Conservation (phyloP, 2,888 invertebrate genomes). For the Apodemia duryi region DNA sequence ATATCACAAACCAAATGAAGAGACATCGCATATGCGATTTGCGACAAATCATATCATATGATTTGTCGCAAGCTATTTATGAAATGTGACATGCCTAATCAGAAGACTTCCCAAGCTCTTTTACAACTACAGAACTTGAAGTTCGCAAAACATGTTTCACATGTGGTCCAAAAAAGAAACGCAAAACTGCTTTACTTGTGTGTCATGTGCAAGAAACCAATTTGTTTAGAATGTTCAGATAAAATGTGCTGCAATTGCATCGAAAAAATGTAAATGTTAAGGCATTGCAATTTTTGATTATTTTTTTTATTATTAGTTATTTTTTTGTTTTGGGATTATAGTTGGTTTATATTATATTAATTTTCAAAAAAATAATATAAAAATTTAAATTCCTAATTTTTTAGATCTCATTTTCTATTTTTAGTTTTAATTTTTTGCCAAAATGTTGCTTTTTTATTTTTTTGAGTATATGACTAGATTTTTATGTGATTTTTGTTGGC, state of each 20-base stretch:
- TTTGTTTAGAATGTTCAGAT: conserved; percentile 20
- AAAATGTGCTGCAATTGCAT: conserved; percentile 20
- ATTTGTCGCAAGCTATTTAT: too few species aligned
- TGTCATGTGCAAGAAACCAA: conserved; percentile 16
- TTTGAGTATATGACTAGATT: background rate
- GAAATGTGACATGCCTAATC: too few species aligned
- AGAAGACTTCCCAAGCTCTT: too few species aligned
- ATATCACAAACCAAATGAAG: too few species aligned
- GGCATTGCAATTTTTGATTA: background rate
- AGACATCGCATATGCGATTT: too few species aligned
- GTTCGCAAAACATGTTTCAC: conserved; percentile 22
- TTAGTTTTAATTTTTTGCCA: background rate
- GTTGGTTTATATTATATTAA: background rate
- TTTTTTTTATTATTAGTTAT: background rate
- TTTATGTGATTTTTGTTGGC: background rate
- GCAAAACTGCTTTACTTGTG: conserved; percentile 17
- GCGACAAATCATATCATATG: too few species aligned
- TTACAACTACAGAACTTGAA: background rate
- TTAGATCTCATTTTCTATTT: background rate
- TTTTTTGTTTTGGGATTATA: background rate
- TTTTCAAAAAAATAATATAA: background rate
- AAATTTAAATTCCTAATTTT: background rate
- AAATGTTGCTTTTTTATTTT: background rate
- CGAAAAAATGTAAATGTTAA: conserved; percentile 17
- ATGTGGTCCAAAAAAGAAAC: conserved; percentile 22